A percentile compares a stretch with the other conserved stretches of the same genome.
Evolutionary conservation across 2,888 invertebrate species (phyloP).

Genomic region (Philhelius pedissequus): DNA sequence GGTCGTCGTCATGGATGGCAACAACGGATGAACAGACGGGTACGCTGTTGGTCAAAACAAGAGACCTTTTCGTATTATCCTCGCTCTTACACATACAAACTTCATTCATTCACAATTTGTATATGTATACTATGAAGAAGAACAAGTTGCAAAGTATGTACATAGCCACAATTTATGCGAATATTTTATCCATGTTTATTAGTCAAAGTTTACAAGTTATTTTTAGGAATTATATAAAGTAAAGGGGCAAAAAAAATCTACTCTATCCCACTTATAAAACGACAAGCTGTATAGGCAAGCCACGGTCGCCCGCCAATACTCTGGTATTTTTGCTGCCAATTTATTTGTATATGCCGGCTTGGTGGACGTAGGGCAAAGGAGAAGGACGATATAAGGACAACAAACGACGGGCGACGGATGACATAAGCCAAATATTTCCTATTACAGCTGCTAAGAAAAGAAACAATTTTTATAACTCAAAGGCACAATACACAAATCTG

Average conservation of each 20-base stretch:
- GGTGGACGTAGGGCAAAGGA: constrained; percentile 8
- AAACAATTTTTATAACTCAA: constrained; percentile 23
- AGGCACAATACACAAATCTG: not conserved
- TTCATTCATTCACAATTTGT: constrained; percentile 20
- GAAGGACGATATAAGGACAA: too few species aligned
- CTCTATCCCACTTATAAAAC: constrained; percentile 2
- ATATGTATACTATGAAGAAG: not conserved
- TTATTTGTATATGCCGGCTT: constrained; percentile 25
- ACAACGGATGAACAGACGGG: not conserved
- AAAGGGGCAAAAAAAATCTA: not conserved
- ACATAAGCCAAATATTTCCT: constrained; percentile 31
- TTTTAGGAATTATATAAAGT: constrained; percentile 35
- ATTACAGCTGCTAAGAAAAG: constrained; percentile 24
- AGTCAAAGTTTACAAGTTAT: constrained; percentile 57
- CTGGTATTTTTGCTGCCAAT: not conserved
- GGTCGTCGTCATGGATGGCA: constrained; percentile 19
- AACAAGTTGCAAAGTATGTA: constrained; percentile 40
- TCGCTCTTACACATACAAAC: constrained; percentile 20
- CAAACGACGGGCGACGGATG: constrained; percentile 2
- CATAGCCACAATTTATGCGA: constrained; percentile 56
- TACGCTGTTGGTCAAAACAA: not conserved
- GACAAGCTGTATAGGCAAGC: not conserved
- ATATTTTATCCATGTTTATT: constrained; percentile 57
- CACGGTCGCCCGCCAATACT: not conserved
- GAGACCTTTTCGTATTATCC: constrained; percentile 44